Base-by-base conservation (phyloP, 2,113 vertebrate species). In the Phasianus colchicus region DNA sequence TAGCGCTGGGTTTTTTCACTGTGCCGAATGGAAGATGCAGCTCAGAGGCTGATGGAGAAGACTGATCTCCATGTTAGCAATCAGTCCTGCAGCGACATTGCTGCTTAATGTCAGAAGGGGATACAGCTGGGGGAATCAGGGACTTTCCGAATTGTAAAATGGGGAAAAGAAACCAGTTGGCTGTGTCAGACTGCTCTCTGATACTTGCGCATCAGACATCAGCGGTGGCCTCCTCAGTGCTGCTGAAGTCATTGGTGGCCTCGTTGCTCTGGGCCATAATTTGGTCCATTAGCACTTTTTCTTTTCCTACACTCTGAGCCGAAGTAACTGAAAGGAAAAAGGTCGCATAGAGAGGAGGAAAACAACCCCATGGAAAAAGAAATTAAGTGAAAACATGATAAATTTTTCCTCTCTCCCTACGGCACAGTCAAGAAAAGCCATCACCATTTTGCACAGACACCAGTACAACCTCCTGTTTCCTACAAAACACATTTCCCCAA, bases 91-190 rank as follows among this genome's bases (percentile, higher is more conserved):
- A 6, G 57, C 3, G 4, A 48, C 29, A 20, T 5, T 66, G 57
- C 17, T 92, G 64, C 61, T 81, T 73, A 77, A 75, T 83, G 42
- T 36, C 34, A 73, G 55, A 71, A 13, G 66, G 78, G 65, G 83
- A 70, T 58, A 69, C 79, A 61, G 64, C 50, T 42, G 55, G 76
- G 88, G 73, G 61, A 92, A 81, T 78, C 0, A 2, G 88, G 86
- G 95, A 77, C 88, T 96, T 97, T 86, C 89, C 88, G 82, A 81
- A 52, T 11, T 69, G 80, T 88, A 76, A 94, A 95, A 92, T 0
- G 79, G 70, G 93, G 91, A 94, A 93, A 86, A 93, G 86, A 94
- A 90, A 81, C 65, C 64, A 63, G 60, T 42, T n/a, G 74, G 47
- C 38, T 64, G 38, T 24, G 13, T 40, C 38, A 64, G 38, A 12